Evolutionary conservation across 2,888 invertebrate species (phyloP), one percentile per base, ranked within the genome.

Genomic region (Drosophila cognata): DNA sequence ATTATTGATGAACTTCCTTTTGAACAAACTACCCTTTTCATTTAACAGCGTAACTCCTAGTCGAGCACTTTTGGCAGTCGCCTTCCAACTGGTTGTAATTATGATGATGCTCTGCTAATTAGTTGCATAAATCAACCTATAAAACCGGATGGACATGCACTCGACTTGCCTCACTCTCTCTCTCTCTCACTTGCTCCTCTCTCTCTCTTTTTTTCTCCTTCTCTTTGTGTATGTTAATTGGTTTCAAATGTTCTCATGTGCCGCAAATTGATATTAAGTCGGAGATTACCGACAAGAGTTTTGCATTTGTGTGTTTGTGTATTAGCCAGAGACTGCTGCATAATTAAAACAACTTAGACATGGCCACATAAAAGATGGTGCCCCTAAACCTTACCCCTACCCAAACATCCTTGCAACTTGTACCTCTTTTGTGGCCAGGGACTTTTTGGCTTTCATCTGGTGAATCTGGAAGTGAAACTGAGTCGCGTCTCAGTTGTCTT

Each of bases 71-170:
- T 25, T 16, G 16, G 1, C 1, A 25, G 0, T 46, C 4, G 8
- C 4, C 21, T 16, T 25, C 2, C 2, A 16, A 46, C 46, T 58
- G 51, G 51, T 5, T 56, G 50, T 80, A 80, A 85, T 89, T 66
- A 83, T 75, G 73, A 83, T 77, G 71, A 71, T 72, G 53, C 63
- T 71, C 61, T 71, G 71, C 78, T 89, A 88, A 90, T 88, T 89
- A 88, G 83, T 84, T 88, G 77, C 88, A 89, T 90, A 89, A 88
- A 88, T 89, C 79, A 82, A 51, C 74, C 81, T 70, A 80, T 77
- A 88, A 81, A 77, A 48, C 90, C 89, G 83, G 85, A 77, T 74
- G 74, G 55, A 52, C 58, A 36, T 69, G 43, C 50, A 43, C 28
- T 28, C 53, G 13, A n/a, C 10, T 7, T n/a, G n/a, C 2, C n/a